phyloP scores from a whole-genome alignment of 2,113 vertebrate genomes.

The Tragulus kanchil region DNA sequence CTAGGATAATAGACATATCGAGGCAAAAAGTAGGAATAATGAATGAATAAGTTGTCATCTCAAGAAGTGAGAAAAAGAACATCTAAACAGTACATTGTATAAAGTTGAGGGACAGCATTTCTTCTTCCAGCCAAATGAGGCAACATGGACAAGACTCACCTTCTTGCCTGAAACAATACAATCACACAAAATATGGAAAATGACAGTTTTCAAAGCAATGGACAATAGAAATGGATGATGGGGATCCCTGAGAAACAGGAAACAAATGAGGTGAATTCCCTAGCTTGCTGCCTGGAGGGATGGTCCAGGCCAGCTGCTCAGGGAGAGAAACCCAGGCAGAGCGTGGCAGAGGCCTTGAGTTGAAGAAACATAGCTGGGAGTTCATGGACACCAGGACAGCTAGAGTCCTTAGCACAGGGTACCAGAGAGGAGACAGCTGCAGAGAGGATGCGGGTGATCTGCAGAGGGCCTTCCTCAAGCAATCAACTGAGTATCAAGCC shows the following conservation, averaged over 20 bases:
- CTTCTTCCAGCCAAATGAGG: neutral
- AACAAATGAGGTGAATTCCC: neutral
- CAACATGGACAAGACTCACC: neutral
- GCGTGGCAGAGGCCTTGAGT: neutral
- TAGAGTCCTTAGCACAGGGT: neutral
- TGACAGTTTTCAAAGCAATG: neutral
- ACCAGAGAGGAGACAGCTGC: neutral
- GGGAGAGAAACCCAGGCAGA: neutral
- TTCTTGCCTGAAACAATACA: neutral
- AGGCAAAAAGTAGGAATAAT: constrained; percentile 24
- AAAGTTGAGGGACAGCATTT: neutral
- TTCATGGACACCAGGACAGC: neutral
- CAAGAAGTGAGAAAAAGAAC: neutral
- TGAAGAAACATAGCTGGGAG: neutral
- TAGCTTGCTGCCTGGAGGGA: neutral
- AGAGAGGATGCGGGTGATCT: neutral
- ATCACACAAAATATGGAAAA: neutral
- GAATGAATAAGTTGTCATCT: constrained; percentile 9
- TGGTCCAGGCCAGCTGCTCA: neutral
- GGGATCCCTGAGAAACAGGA: neutral
- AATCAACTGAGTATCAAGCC: neutral
- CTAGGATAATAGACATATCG: constrained; percentile 36
- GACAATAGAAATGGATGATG: neutral
- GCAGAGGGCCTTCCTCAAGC: neutral
- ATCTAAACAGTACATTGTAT: neutral